Percentiles rank a stretch among this genome's conserved stretches.
phyloP scores from a whole-genome alignment of 2,113 vertebrate species.

The Vulpes ferrilata region DNA sequence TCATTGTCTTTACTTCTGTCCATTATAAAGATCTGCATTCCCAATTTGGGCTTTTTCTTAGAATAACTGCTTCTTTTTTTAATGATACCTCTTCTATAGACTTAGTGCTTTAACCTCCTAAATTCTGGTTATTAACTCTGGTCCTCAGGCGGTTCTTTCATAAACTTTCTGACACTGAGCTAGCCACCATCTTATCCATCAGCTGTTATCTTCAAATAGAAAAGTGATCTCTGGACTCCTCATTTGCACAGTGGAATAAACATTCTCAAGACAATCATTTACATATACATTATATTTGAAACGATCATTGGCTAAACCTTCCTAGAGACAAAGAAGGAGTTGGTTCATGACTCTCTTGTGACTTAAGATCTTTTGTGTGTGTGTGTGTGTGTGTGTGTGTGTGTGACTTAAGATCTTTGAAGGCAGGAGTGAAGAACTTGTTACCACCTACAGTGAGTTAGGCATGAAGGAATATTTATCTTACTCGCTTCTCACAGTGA shows the following conservation, averaged over 20 bases:
- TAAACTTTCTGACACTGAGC: background rate
- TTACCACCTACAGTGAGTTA: background rate
- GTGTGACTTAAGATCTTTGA: background rate
- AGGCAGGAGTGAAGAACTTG: background rate
- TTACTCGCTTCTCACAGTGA: background rate
- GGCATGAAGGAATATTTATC: background rate
- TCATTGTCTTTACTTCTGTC: background rate
- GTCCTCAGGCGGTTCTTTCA: background rate
- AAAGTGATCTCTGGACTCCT: background rate
- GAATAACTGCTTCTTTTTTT: background rate
- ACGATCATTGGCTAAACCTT: background rate
- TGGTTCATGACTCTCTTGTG: background rate
- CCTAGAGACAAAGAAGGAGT: background rate
- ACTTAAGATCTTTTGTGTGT: background rate
- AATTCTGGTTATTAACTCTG: background rate
- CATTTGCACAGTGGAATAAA: background rate
- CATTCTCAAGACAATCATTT: background rate
- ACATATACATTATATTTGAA: background rate
- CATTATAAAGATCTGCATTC: fast-evolving
- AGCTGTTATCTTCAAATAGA: background rate
- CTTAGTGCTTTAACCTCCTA: background rate
- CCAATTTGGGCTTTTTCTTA: background rate
- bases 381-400: no score
- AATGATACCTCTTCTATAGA: background rate
- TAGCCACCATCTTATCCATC: background rate